Conservation (phyloP, 2,797 vertebrate genomes). For the Eulemur rubriventer region DNA sequence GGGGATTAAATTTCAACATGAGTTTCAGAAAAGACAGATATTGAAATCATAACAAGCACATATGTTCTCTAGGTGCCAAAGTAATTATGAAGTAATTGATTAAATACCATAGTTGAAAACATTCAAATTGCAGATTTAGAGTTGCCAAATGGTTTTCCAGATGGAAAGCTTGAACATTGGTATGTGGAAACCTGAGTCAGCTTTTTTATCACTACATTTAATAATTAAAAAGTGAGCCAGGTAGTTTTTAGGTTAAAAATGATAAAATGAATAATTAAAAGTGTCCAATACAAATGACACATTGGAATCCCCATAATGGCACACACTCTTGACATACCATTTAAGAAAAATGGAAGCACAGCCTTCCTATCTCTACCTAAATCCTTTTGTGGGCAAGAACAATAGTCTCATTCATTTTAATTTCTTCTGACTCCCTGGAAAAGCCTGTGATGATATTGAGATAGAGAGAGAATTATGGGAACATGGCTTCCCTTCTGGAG, state of each 20-base stretch:
- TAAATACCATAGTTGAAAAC: conserved; percentile 26
- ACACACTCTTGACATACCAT: not conserved
- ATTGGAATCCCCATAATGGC: not conserved
- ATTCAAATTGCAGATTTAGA: not conserved
- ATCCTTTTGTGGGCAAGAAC: not conserved
- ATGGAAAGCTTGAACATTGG: not conserved
- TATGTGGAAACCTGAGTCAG: not conserved
- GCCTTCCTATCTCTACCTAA: not conserved
- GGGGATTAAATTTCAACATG: not conserved
- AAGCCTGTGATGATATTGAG: not conserved
- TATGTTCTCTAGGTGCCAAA: not conserved
- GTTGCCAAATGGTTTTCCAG: conserved; percentile 22
- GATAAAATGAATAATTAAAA: not conserved
- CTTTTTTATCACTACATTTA: not conserved
- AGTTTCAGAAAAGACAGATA: not conserved
- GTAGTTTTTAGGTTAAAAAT: conserved; percentile 3
- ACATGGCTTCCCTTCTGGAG: not conserved
- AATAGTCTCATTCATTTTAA: not conserved
- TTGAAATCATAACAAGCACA: not conserved
- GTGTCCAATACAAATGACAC: not conserved
- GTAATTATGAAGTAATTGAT: conserved; percentile 20
- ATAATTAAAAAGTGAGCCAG: not conserved
- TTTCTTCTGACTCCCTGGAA: not conserved
- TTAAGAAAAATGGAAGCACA: not conserved
- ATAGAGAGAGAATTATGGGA: not conserved